Evolutionary conservation across 1,140 invertebrate species (phyloP), one percentile per base, ranked within the genome.

Genomic region (Drosophila bifasciata): DNA sequence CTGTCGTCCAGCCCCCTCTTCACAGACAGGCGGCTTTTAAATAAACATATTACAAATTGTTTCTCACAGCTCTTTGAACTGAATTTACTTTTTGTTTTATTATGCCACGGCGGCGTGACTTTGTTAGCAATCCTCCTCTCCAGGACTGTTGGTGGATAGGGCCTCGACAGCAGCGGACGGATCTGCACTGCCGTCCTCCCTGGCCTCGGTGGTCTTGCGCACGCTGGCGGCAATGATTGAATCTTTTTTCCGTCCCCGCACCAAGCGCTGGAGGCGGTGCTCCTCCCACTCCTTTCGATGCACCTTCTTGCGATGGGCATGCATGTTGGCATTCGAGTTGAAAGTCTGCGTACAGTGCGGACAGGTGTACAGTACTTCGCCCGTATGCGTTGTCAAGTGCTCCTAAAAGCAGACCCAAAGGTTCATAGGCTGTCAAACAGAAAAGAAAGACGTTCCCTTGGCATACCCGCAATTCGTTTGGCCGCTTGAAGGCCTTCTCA

Each of bases 301-400:
- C 40, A 79, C 62, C 48, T 89, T 85, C 51, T 91, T 91, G 5
- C 89, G 85, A 51, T 91, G 90, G 3, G 86, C 69, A 67, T 91
- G 86, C 90, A 91, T 90, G 19, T 91, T 91, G 1, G 89, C 86
- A 51, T 83, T 91, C 1, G 85, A 90, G 39, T 89, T 91, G 51
- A 91, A 91, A 5, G 89, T 91, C 56, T 88, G 76, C 6, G 90
- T 76, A 41, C 90, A 91, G 39, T 90, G 83, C 3, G 89, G 79
- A 50, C 90, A 91, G n/a, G 89, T 90, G 49, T 91, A 91, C 11
- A 91, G 32, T 5, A 77, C 75, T 49, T 90, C 86, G 0, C 90
- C 90, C 0, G 79, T 90, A 15, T 91, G 90, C 2, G 90, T 90
- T 8, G 90, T 78, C 71, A 91, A 76, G 46, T 91, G 91, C 46